Conservation (phyloP, 2,797 vertebrate species). For the Pantherophis alleghaniensis region DNA sequence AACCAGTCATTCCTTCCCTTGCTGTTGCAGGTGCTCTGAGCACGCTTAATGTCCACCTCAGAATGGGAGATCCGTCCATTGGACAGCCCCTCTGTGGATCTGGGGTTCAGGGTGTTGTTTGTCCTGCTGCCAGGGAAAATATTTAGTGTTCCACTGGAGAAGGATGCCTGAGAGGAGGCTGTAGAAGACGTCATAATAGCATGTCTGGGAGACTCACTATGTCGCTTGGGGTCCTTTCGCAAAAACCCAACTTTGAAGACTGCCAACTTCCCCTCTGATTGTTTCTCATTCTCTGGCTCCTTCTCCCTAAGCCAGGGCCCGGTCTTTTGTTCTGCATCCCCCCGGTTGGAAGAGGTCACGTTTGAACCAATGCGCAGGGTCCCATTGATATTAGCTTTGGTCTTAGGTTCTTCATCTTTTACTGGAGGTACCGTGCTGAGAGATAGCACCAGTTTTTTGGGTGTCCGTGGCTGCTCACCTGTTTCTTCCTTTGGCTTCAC, state of each 20-base stretch:
- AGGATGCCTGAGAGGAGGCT: slow-evolving; percentile 57
- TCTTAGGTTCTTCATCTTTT: slow-evolving; percentile 31
- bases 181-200: slow-evolving; percentile 46
- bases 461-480: slow-evolving; percentile 72
- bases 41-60: slow-evolving; percentile 74
- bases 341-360: slow-evolving; percentile 59
- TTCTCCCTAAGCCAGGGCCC: slow-evolving; percentile 38
- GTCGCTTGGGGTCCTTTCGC: slow-evolving; percentile 76
- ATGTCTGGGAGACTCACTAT: slow-evolving; percentile 58
- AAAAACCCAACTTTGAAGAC: slow-evolving; percentile 78
- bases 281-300: slow-evolving; percentile 62
- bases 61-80: slow-evolving; percentile 64
- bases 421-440: slow-evolving; percentile 12
- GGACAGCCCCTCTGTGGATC: slow-evolving; percentile 55
- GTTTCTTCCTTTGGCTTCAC: slow-evolving; percentile 69
- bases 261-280: slow-evolving; percentile 73
- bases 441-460: slow-evolving; percentile 68
- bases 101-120: slow-evolving; percentile 43
- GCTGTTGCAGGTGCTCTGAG: slow-evolving; percentile 84
- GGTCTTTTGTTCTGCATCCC: slow-evolving; percentile 45
- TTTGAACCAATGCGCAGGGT: slow-evolving; percentile 60
- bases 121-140: slow-evolving; percentile 46
- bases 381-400: slow-evolving; percentile 45
- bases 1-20: slow-evolving; percentile 71
- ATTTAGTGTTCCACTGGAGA: slow-evolving; percentile 70